phyloP scores from a whole-genome alignment of 92 coral and sea anemone genomes.

The Plumapathes pennacea region DNA sequence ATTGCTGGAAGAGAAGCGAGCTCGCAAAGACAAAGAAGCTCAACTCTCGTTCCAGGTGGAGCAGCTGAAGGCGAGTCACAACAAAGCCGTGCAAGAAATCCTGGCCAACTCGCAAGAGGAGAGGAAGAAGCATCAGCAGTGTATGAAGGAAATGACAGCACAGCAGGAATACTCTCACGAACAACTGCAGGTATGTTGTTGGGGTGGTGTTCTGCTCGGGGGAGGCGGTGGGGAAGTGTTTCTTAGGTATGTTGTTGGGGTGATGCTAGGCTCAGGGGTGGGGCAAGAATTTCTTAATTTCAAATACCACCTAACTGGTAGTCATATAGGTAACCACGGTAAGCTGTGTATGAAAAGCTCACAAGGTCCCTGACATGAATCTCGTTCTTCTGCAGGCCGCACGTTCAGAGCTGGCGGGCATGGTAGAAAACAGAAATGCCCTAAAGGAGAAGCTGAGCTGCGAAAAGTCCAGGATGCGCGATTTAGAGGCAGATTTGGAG shows the following conservation, averaged over 20 bases:
- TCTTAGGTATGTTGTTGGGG: no score
- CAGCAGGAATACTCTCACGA: conserved; percentile 48
- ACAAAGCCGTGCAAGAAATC: conserved; percentile 45
- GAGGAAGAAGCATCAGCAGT: conserved; percentile 41
- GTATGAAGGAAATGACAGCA: conserved; percentile 17
- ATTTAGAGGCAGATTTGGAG: conserved; percentile 58
- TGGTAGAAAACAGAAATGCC: conserved; percentile 28
- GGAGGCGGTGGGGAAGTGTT: no score
- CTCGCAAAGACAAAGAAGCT: conserved; percentile 14
- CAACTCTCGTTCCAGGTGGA: conserved; percentile 38
- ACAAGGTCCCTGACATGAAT: no score
- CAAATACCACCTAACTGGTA: no score
- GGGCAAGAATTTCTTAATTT: no score
- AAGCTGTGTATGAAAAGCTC: no score
- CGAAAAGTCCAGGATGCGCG: conserved; percentile 27
- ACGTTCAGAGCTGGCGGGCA: no score
- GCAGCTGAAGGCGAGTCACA: conserved; percentile 49
- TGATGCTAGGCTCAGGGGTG: no score
- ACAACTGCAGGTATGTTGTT: conserved; percentile 43
- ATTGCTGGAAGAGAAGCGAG: conserved; percentile 13
- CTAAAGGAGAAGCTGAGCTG: conserved; percentile 24
- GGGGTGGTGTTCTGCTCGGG: no score
- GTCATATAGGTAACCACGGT: no score
- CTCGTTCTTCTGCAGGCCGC: no score
- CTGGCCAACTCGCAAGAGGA: conserved; percentile 45